Percentiles rank a stretch among this genome's conserved stretches.
These are phyloP conservation scores for Malaclemys terrapin DNA, from an alignment of 2,113 vertebrate species.

Conservation along the genomic window DNA sequence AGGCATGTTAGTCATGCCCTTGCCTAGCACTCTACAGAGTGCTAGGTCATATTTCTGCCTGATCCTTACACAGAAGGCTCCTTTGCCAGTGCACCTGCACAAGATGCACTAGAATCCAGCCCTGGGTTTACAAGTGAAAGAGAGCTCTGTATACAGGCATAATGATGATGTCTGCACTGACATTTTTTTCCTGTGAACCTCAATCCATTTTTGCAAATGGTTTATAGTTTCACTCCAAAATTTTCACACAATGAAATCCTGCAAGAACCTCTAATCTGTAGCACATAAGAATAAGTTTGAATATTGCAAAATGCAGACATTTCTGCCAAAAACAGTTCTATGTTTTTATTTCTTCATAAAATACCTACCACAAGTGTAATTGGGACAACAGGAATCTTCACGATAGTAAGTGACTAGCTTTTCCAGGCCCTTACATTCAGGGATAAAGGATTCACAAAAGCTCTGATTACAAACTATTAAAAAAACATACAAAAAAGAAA, in stretches of 20 bases:
- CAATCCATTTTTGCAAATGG: not conserved
- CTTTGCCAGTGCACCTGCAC: not conserved
- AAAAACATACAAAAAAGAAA: not conserved
- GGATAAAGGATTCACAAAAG: slow-evolving; percentile 86
- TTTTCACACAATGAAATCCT: not conserved
- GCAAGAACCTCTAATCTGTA: not conserved
- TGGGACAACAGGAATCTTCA: slow-evolving; percentile 94
- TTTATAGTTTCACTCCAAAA: not conserved
- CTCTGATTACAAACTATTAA: slow-evolving; percentile 93
- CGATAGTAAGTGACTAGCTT: slow-evolving; percentile 89
- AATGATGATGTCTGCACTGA: not conserved
- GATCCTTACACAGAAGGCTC: accelerated
- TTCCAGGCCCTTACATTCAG: slow-evolving; percentile 86
- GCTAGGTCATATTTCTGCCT: not conserved
- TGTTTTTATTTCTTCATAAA: not conserved
- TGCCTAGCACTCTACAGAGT: not conserved
- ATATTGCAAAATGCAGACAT: not conserved
- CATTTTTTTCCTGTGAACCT: not conserved
- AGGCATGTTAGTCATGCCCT: not conserved
- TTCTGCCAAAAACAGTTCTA: not conserved
- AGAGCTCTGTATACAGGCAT: not conserved
- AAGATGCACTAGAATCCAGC: not conserved
- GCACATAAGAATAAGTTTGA: not conserved
- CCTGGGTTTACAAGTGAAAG: not conserved
- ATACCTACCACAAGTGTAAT: slow-evolving; percentile 89